phyloP scores from a whole-genome alignment of 2,113 vertebrate genomes.

The Coptodon rendalli region DNA sequence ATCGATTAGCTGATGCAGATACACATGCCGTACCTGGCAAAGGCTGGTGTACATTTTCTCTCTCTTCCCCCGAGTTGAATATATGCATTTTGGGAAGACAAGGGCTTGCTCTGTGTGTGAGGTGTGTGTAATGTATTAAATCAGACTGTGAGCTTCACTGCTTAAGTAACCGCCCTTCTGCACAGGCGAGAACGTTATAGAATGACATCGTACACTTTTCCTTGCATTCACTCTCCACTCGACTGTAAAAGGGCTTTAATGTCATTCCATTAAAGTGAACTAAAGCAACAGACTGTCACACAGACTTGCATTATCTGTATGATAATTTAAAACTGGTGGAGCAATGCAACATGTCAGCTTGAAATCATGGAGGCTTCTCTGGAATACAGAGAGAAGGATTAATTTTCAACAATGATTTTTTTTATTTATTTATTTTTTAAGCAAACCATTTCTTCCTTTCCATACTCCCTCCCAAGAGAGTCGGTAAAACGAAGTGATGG shows the following conservation, averaged over 20 bases:
- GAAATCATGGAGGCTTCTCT: not conserved
- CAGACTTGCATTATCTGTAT: slow-evolving; percentile 35
- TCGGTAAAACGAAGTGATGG: slow-evolving; percentile 17
- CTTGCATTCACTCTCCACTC: slow-evolving; percentile 18
- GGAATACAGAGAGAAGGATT: slow-evolving; percentile 47
- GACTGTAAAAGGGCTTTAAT: slow-evolving; percentile 42
- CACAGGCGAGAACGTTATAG: not conserved
- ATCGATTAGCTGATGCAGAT: slow-evolving; percentile 29
- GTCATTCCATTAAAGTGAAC: slow-evolving; percentile 39
- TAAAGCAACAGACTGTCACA: slow-evolving; percentile 44
- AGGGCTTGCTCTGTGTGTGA: slow-evolving; percentile 19
- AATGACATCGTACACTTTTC: not conserved
- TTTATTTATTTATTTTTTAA: not conserved
- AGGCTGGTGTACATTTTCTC: not conserved
- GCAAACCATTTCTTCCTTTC: not conserved
- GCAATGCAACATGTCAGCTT: slow-evolving; percentile 20
- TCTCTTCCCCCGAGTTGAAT: not conserved
- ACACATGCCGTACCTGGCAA: not conserved
- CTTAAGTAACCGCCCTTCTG: slow-evolving; percentile 19
- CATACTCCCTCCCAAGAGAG: not conserved
- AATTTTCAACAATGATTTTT: slow-evolving; percentile 12
- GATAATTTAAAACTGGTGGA: slow-evolving; percentile 41
- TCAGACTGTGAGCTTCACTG: slow-evolving; percentile 12
- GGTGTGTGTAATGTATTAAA: slow-evolving; percentile 22
- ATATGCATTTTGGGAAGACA: slow-evolving; percentile 39